phyloP scores from a whole-genome alignment of 2,888 invertebrate genomes.

The Campoplex nolae region DNA sequence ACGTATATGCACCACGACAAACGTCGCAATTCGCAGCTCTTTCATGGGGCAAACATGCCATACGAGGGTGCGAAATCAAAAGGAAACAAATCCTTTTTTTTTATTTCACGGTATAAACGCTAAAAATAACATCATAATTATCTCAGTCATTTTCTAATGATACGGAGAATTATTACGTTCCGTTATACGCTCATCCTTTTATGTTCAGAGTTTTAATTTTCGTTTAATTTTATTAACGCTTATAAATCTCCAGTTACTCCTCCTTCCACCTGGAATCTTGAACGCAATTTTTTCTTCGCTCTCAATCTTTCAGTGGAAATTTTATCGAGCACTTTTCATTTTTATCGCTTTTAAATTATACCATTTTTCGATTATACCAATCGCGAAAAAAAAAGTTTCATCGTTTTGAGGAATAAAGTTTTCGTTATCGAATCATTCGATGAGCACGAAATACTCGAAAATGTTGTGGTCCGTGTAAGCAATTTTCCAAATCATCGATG shows the following conservation, averaged over 20 bases:
- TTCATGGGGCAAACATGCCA: not conserved
- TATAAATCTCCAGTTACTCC: not conserved
- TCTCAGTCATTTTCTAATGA: not conserved
- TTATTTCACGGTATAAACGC: not conserved
- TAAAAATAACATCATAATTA: slow-evolving; percentile 3
- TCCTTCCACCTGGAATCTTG: not conserved
- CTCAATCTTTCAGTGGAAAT: not conserved
- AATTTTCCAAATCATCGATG: too few species aligned
- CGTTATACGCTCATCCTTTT: not conserved
- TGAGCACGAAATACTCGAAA: too few species aligned
- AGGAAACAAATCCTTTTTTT: not conserved
- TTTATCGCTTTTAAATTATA: not conserved
- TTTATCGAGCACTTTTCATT: not conserved
- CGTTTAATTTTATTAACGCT: not conserved
- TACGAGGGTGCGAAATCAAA: not conserved
- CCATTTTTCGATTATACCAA: too few species aligned
- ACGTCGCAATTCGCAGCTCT: not conserved
- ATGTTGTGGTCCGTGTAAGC: too few species aligned
- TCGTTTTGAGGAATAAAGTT: too few species aligned
- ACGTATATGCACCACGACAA: not conserved
- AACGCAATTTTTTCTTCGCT: not conserved
- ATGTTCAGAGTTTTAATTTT: not conserved
- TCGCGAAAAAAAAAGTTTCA: too few species aligned
- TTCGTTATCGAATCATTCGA: too few species aligned
- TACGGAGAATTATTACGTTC: not conserved